These are phyloP conservation scores for Amphipyra berbera DNA, from an alignment of 2,888 invertebrate genomes.

Conservation along the genomic window DNA sequence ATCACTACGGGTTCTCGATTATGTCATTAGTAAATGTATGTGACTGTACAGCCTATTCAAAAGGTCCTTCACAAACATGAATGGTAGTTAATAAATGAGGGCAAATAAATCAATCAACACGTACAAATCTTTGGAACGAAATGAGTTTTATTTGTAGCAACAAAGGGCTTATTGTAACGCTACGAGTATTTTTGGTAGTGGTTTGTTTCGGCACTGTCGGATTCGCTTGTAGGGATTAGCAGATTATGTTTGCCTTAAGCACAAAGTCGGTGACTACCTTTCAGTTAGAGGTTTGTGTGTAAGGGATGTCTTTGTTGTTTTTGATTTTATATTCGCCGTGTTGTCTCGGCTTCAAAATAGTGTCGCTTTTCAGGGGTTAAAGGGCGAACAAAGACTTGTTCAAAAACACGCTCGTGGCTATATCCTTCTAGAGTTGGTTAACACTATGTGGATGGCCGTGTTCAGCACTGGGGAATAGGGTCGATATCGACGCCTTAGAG, in stretches of 20 bases:
- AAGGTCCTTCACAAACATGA: constrained; percentile 20
- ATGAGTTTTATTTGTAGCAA: constrained; percentile 34
- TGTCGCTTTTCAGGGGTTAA: background rate
- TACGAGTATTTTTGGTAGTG: constrained; percentile 45
- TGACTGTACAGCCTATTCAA: constrained; percentile 11
- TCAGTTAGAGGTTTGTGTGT: constrained; percentile 12
- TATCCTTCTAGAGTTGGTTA: background rate
- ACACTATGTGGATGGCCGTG: background rate
- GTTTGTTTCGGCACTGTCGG: constrained; percentile 26
- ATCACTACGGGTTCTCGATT: constrained; percentile 57
- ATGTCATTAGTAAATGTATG: constrained; percentile 29
- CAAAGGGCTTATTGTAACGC: constrained; percentile 6
- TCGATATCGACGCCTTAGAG: too few species aligned
- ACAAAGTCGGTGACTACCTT: constrained; percentile 60
- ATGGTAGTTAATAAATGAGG: constrained; percentile 36
- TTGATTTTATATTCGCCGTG: constrained; percentile 11
- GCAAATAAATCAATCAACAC: constrained; percentile 50
- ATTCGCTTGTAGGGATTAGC: constrained; percentile 57
- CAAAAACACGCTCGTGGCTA: background rate
- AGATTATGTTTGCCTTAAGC: constrained; percentile 62
- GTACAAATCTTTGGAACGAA: constrained; percentile 16
- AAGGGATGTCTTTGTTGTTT: constrained; percentile 23
- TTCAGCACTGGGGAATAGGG: background rate
- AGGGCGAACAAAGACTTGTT: background rate
- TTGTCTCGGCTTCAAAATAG: background rate